Evolutionary conservation across 2,113 vertebrate species (phyloP).

Genomic region (Eidolon helvum): DNA sequence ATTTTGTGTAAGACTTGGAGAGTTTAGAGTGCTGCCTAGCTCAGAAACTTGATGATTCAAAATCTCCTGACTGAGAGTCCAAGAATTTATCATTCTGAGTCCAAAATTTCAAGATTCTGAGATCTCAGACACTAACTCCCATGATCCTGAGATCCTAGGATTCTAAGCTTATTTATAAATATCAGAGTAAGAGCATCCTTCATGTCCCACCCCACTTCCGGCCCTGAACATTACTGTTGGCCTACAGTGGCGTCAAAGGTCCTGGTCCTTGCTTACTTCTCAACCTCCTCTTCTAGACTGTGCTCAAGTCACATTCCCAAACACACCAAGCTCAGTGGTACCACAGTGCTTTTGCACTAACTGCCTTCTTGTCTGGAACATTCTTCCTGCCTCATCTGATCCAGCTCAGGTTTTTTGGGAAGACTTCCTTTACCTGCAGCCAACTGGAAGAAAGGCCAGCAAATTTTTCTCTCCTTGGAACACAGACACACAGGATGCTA

Average conservation of each 20-base stretch:
- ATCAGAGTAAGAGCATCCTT: neutral
- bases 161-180: neutral
- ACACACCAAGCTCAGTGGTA: neutral
- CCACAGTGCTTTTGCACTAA: neutral
- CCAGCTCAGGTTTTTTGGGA: neutral
- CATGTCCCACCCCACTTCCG: rapidly evolving
- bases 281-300: neutral
- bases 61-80: neutral
- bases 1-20: neutral
- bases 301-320: neutral
- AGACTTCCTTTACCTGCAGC: neutral
- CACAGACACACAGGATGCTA: neutral
- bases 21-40: neutral
- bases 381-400: neutral
- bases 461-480: neutral
- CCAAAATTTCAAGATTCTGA: neutral
- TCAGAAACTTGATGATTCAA: neutral
- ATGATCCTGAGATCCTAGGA: neutral
- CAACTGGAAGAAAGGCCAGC: neutral
- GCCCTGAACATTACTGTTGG: neutral
- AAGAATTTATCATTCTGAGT: neutral
- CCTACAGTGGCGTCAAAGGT: neutral
- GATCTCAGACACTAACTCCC: neutral
- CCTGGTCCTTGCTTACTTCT: neutral
- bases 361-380: neutral